Base-by-base conservation (phyloP, 92 coral and sea anemone genomes). In the Parazoanthus darwini region DNA sequence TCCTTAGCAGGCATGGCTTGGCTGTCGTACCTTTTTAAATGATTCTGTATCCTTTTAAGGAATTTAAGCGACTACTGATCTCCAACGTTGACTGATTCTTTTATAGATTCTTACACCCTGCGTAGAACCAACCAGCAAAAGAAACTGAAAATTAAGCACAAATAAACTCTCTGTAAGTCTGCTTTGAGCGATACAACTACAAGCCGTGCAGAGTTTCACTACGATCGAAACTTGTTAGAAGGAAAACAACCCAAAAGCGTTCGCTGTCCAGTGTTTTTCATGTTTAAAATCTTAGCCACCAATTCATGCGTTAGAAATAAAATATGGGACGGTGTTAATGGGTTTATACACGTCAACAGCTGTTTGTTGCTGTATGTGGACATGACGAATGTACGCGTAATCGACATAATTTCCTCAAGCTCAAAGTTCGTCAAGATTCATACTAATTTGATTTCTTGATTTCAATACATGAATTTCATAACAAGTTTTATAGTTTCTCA, bases 1-100 rank as follows among this genome's bases (percentile, higher is more conserved):
- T 88, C 93, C 51, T 88, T 91, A 3, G 86, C 59, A 18, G 89
- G 81, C 93, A 91, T 91, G 35, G 26, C 74, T 26, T 36, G 44
- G 33, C 39, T 74, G 66, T 63, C 70, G 70, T 63, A 20, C 22
- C 70, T 63, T 29, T 10, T 72, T 7, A 23, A n/a, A 6, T 37
- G 29, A 74, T 26, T 63, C 22, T 4, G 70, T 22, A 3, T 3
- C 70, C 70, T 63, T 63, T 18, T 63, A 63, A 63, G 16, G 70
- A 63, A 5, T 23, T 51, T 20, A 5, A 20, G 25, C 25, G 70
- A 63, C 3, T 63, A 63, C 8, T 63, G 70, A 63, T 74, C 46
- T 15, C 23, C 86, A 22, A 35, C 29, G 23, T 11, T 14, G 68
- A 26, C 8, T 23, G 46, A 25, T 35, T 29, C 68, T 6, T 48